Evolutionary conservation across 2,888 invertebrate genomes (phyloP), one percentile per base, ranked within the genome.

Genomic region (Heliconius charithonia): DNA sequence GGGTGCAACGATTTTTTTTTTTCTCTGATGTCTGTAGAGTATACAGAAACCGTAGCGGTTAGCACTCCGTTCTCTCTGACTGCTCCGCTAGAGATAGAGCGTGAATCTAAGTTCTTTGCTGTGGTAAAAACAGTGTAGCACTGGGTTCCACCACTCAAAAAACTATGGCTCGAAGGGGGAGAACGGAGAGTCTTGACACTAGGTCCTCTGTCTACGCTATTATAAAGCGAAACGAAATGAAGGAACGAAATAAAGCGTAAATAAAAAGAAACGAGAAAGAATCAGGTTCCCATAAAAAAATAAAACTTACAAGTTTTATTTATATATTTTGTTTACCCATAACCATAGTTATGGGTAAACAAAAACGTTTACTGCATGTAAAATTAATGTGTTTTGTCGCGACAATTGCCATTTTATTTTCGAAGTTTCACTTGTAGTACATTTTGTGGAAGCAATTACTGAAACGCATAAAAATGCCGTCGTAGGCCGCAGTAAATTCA

Each of bases 371-470:
- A n/a, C 66, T 76, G 65, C 76, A 69, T 73, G 74, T 62, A 72
- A 59, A 79, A 72, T 72, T 79, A 78, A 78, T 73, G 70, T 79
- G 75, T 76, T 75, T 73, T 37, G 62, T 72, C 41, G 77, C 79
- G 56, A 79, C 76, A 41, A 76, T 76, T 73, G 62, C 75, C 73
- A 72, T 78, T 80, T 80, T 80, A 80, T 75, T 77, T 76, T 78
- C 72, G 62, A 75, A 80, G 75, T 80, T 80, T 80, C 56, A 72
- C 79, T 66, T 77, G 76, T 76, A 76, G n/a, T 69, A 81, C 78
- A 79, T 81, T 81, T 75, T 79, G 80, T 75, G 76, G 75, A 80
- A 81, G 81, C 81, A 81, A 80, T 81, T 81, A 81, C 71, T 75
- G 78, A 63, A 63, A 41, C 69, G 70, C 66, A 74, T 78, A 80